Base-by-base conservation (phyloP, 2,797 vertebrate species). In the Peromyscus nudipes region DNA sequence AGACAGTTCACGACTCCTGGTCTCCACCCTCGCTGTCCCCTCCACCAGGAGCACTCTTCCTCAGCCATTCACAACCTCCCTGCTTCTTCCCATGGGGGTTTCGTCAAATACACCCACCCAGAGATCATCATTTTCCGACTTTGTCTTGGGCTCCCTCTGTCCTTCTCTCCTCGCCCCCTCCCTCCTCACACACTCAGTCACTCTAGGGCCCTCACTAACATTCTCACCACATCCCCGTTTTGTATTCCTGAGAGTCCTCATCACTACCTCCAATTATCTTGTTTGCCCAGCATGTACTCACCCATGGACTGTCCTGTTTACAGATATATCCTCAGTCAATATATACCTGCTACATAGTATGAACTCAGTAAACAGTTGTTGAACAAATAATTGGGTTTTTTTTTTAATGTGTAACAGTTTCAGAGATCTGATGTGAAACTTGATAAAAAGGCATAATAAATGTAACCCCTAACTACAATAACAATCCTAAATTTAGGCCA, bases 301-400 rank as follows among this genome's bases (percentile, higher is more conserved):
- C 85, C 91, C 17, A 46, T 89, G 60, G 95, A 91, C 55, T 52
- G 10, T 73, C 73, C 76, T 92, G 34, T 71, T 95, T 91, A 95
- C 60, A 69, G 83, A 81, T 46, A 9, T 23, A 62, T 89, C 86
- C 81, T 91, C 29, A 92, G 83, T 60, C 95, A 97, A 95, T 92
- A 96, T 80, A 81, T 79, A 88, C 84, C 83, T 60, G 40, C 52
- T 17, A 87, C 84, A 92, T 69, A 97, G 31, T 87, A 87, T 79
- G 29, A 96, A 49, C 93, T 97, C 97, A 87, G 86, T 62, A 96
- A 92, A 92, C 96, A 96, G 94, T 95, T 95, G 82, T 77, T 52
- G 91, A 96, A 90, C 29, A 57, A 94, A 90, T 73, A 92, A 92
- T 88, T 71, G 37, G 49, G 12, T 4, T 85, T 52, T 83, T 95